Percentiles rank a stretch among this genome's conserved stretches.
Evolutionary conservation across 2,888 invertebrate genomes (phyloP).

Genomic region (Mayetiola destructor): DNA sequence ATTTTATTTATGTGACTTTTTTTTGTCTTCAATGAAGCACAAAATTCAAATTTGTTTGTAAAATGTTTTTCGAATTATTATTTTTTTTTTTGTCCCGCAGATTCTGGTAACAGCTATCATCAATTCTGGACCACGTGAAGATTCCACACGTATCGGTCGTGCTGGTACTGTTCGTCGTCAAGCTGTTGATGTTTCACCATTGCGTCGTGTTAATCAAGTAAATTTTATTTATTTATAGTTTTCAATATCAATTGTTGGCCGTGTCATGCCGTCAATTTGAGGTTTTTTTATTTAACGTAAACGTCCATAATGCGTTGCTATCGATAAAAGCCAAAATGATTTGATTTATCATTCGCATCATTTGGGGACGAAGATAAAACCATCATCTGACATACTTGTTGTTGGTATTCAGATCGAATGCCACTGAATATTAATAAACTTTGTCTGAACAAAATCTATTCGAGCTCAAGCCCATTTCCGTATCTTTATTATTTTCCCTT

Average conservation of each 20-base stretch:
- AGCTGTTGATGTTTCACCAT: conserved; percentile 97
- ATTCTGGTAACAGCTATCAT: conserved; percentile 93
- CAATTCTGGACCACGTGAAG: conserved; percentile 98
- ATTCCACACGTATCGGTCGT: conserved; percentile 98
- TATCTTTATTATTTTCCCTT: neutral
- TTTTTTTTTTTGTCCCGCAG: conserved; percentile 35
- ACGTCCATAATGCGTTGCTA: neutral
- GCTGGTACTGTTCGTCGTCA: conserved; percentile 99
- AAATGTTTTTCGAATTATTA: neutral
- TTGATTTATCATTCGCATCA: neutral
- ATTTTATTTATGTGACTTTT: neutral
- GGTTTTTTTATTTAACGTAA: neutral
- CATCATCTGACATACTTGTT: conserved; percentile 7
- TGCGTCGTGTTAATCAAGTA: conserved; percentile 89
- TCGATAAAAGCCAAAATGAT: neutral
- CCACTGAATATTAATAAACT: conserved; percentile 9
- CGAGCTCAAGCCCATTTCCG: neutral
- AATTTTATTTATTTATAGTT: conserved; percentile 15
- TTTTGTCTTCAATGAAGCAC: neutral
- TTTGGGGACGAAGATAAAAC: conserved; percentile 4
- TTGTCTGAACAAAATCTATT: neutral
- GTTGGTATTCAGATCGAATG: neutral
- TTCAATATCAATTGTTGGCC: neutral
- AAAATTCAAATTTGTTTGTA: neutral
- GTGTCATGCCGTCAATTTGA: no score